Conservation (phyloP, 2,888 invertebrate genomes). For the Malacosoma neustria region DNA sequence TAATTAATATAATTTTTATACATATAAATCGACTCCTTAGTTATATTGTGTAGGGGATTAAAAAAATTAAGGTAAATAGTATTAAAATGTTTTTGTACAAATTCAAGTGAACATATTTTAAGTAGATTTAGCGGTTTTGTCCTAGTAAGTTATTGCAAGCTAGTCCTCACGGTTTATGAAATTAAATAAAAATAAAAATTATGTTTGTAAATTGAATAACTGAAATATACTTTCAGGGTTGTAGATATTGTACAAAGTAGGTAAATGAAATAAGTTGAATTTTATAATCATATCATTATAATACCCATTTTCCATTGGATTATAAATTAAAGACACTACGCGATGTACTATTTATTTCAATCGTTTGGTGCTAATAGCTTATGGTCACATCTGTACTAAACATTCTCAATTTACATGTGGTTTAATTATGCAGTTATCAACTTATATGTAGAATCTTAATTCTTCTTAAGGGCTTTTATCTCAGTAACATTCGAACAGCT, state of each 20-base stretch:
- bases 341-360: slow-evolving; percentile 18
- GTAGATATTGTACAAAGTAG: slow-evolving; percentile 70
- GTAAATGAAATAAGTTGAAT: slow-evolving; percentile 59
- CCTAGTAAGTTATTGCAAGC: slow-evolving; percentile 69
- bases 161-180: slow-evolving; percentile 46
- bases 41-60: no score
- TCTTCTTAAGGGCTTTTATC: no score
- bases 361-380: slow-evolving; percentile 54
- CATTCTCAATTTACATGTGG: no score
- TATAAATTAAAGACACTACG: slow-evolving; percentile 14
- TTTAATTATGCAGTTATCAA: no score
- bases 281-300: slow-evolving; percentile 70
- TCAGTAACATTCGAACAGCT: no score
- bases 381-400: no score
- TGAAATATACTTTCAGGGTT: slow-evolving; percentile 38
- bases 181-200: slow-evolving; percentile 23
- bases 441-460: no score
- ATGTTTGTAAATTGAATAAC: slow-evolving; percentile 34
- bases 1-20: neutral
- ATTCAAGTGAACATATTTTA: slow-evolving; percentile 55
- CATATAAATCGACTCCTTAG: no score
- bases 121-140: slow-evolving; percentile 57
- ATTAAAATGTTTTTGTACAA: slow-evolving; percentile 54
- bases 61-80: no score
- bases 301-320: slow-evolving; percentile 40